Evolutionary conservation across 1,140 invertebrate genomes (phyloP), one percentile per base, ranked within the genome.

Genomic region (Bombus cullumanus): DNA sequence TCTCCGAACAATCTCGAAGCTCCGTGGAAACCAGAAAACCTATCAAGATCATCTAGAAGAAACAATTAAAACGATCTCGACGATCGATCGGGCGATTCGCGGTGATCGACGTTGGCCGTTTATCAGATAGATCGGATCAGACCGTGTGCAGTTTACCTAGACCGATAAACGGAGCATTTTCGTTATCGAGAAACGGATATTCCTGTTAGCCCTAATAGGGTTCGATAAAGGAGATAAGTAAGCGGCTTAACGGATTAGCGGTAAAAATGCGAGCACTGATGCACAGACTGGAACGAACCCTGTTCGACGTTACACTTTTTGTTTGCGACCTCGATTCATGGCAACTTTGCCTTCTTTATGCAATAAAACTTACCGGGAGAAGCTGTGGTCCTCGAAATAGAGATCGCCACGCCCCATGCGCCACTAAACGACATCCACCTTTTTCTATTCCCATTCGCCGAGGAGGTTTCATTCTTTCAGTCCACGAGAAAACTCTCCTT

Each of bases 161-260:
- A 41, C 47, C 77, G 77, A 85, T 85, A 85, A 80, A 80, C 83
- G 68, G 72, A 37, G 39, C 83, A 53, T 85, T 85, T 80, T 85
- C 83, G 83, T 84, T 84, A 84, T 84, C 83, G 66, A 15, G 31
- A 9, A 85, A 85, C 76, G 76, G 77, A 85, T 85, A 85, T 85
- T 85, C 83, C 83, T 85, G 76, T 85, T 85, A 85, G 83, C 57
- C 83, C 83, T 85, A 85, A 85, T 80, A 85, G 76, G 83, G 76
- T 80, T 85, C 76, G 76, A 80, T 85, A 80, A 71, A 85, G 68
- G 76, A 80, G 83, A 85, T 85, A 79, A 84, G 76, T 79, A 85
- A 85, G 83, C 83, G 28, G 68, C 83, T 85, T 80, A 85, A 85
- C 83, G 83, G 83, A 73, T 68, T 80, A 64, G 39, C 39, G 37